These are phyloP conservation scores for Acleris holmiana DNA, from an alignment of 2,888 invertebrate genomes.

Conservation along the genomic window DNA sequence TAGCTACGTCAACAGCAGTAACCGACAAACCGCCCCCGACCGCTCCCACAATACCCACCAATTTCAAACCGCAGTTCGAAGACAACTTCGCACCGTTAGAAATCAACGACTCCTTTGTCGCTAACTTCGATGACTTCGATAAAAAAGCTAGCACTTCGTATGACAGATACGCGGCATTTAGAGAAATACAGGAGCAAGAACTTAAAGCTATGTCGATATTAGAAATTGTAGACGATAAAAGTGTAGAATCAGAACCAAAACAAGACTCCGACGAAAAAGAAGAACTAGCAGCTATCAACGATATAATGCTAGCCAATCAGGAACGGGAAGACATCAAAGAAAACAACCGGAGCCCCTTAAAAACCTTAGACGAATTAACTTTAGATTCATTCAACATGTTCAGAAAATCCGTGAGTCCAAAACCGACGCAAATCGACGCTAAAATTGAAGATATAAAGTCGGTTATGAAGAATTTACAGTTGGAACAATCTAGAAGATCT, in stretches of 20 bases:
- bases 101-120: conserved; percentile 84
- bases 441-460: conserved; percentile 79
- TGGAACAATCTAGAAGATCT: conserved; percentile 67
- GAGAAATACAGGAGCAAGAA: conserved; percentile 92
- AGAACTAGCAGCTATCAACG: conserved; percentile 63
- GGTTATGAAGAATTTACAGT: conserved; percentile 75
- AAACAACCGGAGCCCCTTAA: conserved; percentile 66
- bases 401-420: conserved; percentile 74
- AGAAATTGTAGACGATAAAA: conserved; percentile 57
- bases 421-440: conserved; percentile 71
- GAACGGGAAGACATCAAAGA: conserved; percentile 61
- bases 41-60: conserved; percentile 47
- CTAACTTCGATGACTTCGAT: conserved; percentile 87
- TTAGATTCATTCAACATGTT: conserved; percentile 75
- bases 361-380: conserved; percentile 71
- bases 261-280: conserved; percentile 73
- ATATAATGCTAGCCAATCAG: conserved; percentile 61
- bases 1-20: conserved; percentile 46
- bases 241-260: conserved; percentile 55
- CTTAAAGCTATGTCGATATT: conserved; percentile 78
- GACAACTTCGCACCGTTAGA: conserved; percentile 84
- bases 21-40: conserved; percentile 46
- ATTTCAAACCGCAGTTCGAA: conserved; percentile 86
- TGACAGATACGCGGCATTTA: conserved; percentile 94
- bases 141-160: conserved; percentile 84